These are phyloP conservation scores for Ctenosaura bakeri DNA, from an alignment of 2,797 vertebrate species.

Conservation along the genomic window DNA sequence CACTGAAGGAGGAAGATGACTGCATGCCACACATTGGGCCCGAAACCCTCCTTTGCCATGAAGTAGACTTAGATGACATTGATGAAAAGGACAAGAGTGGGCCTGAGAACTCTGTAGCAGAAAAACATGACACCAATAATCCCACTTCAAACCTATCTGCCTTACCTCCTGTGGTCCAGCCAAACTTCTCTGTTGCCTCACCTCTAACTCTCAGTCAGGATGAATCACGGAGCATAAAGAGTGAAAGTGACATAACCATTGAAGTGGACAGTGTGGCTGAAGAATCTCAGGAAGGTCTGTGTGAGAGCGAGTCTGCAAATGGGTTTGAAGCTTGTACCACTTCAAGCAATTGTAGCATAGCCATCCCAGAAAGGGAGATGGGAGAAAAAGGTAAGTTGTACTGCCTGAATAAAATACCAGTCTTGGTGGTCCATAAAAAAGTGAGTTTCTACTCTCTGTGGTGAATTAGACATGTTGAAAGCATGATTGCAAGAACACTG, in stretches of 20 bases:
- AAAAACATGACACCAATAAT: constrained; percentile 74
- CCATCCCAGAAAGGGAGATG: constrained; percentile 83
- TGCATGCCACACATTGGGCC: constrained; percentile 92
- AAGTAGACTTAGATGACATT: constrained; percentile 94
- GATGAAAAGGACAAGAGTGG: constrained; percentile 92
- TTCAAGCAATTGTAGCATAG: constrained; percentile 86
- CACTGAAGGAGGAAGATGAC: constrained; percentile 81
- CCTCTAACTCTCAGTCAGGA: constrained; percentile 84
- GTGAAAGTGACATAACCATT: constrained; percentile 85
- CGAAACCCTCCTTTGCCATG: constrained; percentile 93
- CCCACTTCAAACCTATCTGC: constrained; percentile 72
- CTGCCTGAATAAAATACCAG: not conserved
- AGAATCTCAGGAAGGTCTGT: constrained; percentile 87
- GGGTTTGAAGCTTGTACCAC: constrained; percentile 87
- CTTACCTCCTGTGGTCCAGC: constrained; percentile 71
- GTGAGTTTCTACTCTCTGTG: not conserved
- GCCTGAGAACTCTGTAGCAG: constrained; percentile 77
- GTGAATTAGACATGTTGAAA: not conserved
- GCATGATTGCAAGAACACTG: not conserved
- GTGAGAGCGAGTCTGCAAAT: constrained; percentile 85
- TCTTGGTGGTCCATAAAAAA: fast-evolving
- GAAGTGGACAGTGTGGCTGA: constrained; percentile 86
- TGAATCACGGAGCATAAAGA: constrained; percentile 86
- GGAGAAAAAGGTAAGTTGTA: constrained; percentile 87
- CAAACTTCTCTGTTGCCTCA: constrained; percentile 79